Conservation (phyloP, 1,140 invertebrate genomes). For the Drosophila carrolli region DNA sequence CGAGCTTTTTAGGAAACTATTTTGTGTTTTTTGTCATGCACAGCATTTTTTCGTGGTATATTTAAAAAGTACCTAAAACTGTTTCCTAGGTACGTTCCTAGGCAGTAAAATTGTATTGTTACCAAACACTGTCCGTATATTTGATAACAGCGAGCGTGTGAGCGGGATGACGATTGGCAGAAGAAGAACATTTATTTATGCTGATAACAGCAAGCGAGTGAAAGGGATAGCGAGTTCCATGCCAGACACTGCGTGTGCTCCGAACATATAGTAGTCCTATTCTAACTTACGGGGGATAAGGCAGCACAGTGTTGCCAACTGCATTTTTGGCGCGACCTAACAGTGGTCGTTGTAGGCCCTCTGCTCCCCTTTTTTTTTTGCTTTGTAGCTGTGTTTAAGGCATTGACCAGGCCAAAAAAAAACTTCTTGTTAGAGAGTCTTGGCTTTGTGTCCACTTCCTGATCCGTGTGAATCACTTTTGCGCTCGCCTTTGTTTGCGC, state of each 20-base stretch:
- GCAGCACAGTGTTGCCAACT: slow-evolving; percentile 69
- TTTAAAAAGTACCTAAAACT: background rate
- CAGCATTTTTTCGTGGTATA: too few species aligned
- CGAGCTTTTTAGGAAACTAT: too few species aligned
- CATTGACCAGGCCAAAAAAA: slow-evolving; percentile 49
- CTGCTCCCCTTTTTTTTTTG: slow-evolving; percentile 31
- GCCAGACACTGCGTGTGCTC: slow-evolving; percentile 32
- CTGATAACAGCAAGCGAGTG: slow-evolving; percentile 10
- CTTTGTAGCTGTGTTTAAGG: slow-evolving; percentile 33
- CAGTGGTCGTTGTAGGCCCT: slow-evolving; percentile 68
- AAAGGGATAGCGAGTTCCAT: background rate
- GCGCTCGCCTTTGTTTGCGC: slow-evolving; percentile 37
- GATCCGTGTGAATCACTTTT: slow-evolving; percentile 54
- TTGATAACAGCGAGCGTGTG: slow-evolving; percentile 46
- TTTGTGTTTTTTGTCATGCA: too few species aligned
- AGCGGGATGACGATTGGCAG: background rate
- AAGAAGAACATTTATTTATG: slow-evolving; percentile 1
- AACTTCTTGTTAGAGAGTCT: slow-evolving; percentile 41
- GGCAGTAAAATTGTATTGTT: background rate
- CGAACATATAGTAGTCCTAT: slow-evolving; percentile 37
- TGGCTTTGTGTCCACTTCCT: slow-evolving; percentile 65
- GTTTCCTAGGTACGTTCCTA: background rate
- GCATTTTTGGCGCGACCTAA: slow-evolving; percentile 72
- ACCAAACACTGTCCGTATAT: background rate
- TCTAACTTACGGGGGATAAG: slow-evolving; percentile 30